These are phyloP conservation scores for Sebastes iracundus DNA, from an alignment of 2,797 vertebrate species.

Conservation along the genomic window DNA sequence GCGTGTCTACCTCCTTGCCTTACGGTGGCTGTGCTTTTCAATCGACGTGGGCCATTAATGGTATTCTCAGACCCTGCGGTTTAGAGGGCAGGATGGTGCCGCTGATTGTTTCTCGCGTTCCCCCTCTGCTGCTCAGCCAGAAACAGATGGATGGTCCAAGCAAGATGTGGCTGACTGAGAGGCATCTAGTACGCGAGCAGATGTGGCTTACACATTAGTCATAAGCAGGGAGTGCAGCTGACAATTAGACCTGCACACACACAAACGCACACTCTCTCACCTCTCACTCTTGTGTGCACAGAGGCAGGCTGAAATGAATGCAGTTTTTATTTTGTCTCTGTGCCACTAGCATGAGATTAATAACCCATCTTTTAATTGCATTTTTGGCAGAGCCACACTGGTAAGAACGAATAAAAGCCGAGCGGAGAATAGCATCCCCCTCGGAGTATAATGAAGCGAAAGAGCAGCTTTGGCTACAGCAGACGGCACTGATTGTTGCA, in stretches of 20 bases:
- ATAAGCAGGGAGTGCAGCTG: slow-evolving; percentile 56
- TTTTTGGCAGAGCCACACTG: slow-evolving; percentile 64
- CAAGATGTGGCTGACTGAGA: slow-evolving; percentile 49
- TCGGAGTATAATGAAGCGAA: slow-evolving; percentile 65
- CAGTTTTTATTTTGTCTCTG: slow-evolving; percentile 66
- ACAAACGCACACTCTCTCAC: slow-evolving; percentile 17
- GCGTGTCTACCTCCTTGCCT: slow-evolving; percentile 19
- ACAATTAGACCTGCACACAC: slow-evolving; percentile 59
- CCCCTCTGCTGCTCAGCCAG: slow-evolving; percentile 39
- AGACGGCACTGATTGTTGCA: slow-evolving; percentile 47
- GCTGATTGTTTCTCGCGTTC: slow-evolving; percentile 45
- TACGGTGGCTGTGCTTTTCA: slow-evolving; percentile 37
- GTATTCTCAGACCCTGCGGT: slow-evolving; percentile 39
- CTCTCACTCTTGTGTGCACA: slow-evolving; percentile 33
- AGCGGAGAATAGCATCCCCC: slow-evolving; percentile 48
- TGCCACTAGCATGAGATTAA: slow-evolving; percentile 78
- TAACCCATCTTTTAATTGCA: slow-evolving; percentile 78
- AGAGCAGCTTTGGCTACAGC: slow-evolving; percentile 47
- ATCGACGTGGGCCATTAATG: slow-evolving; percentile 24
- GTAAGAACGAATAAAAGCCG: slow-evolving; percentile 58
- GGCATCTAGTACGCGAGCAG: slow-evolving; percentile 60
- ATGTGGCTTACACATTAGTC: slow-evolving; percentile 73
- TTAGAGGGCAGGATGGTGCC: slow-evolving; percentile 31
- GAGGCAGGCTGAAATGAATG: slow-evolving; percentile 63
- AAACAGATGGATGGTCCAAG: slow-evolving; percentile 59